Evolutionary conservation across 2,888 invertebrate species (phyloP), one percentile per base, ranked within the genome.

Genomic region (Apotomis capreana): DNA sequence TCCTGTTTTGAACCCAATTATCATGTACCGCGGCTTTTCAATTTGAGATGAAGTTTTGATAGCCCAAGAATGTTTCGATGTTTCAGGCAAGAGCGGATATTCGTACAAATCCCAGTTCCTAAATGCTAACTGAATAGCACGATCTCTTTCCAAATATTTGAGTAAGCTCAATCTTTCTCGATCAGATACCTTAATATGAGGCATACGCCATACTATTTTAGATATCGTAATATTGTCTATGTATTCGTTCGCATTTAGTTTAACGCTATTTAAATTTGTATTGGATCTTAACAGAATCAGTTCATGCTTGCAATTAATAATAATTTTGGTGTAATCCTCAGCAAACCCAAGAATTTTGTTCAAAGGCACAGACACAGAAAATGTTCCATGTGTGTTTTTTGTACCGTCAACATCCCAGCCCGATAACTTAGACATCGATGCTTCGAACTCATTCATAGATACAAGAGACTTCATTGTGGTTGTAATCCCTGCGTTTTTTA

Each of bases 51-150:
- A 76, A 46, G 84, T 83, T 77, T 81, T 82, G 10, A 83, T 77
- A 46, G 79, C 74, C 85, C 84, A 83, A 51, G 80, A 76, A 64
- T 83, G 77, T 73, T 82, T 78, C 63, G 74, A 74, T 57, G 82
- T 82, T 70, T 71, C 75, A 8, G 81, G 84, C 70, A 87, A 70
- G 62, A 79, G 46, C 0, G 85, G 85, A 77, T 84, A 84, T 75
- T 84, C 83, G 71, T 84, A 81, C 36, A 87, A 70, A 67, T 86
- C 85, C 85, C 85, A 87, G 62, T 81, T 81, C 65, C 86, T 74
- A 74, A 81, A 85, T 78, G 64, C 68, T 46, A 75, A 77, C 75
- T 64, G 81, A 76, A 64, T 82, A 70, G 60, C 81, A 78, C 64
- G 81, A 77, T 78, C 84, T 83, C 69, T 77, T 71, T 77, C 77